Base-by-base conservation (phyloP, 2,797 vertebrate genomes). In the Micromesistius poutassou region DNA sequence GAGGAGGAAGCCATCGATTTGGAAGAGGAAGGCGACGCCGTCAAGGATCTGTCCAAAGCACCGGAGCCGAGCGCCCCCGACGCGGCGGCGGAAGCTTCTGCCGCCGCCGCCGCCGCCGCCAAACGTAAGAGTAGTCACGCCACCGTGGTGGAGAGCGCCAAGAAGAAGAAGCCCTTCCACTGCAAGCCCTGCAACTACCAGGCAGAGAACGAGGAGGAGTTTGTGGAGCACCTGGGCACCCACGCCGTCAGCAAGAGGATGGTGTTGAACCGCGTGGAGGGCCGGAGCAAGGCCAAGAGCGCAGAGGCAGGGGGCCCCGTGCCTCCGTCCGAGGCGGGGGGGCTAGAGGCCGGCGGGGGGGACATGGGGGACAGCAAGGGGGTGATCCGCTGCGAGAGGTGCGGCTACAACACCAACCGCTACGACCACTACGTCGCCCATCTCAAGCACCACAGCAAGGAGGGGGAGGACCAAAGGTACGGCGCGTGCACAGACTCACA, bases 371-470 rank as follows among this genome's bases (percentile, higher is more conserved):
- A 96, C 80, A 92, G 93, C 31, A 98, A 98, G 89, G 98, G 97
- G 4, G 94, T 98, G 71, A 99, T 99, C 79, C 94, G 95, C 22
- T 99, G 98, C 35, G 96, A 98, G 74, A 94, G 97, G 2, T 99
- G 97, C 40, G 97, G 98, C 79, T 99, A 99, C 90, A 99, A 99
- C 92, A 99, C 98, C 86, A 99, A 98, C 91, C 91, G 97, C 76
- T 98, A 97, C 0, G 98, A 99, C 93, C 98, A 99, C 81, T 99
- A 99, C 89, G 94, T 98, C 40, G 97, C 97, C 8, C 98, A 99
- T 87, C 93, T 99, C 82, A 97, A 98, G 30, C 98, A 98, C 87
- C 97, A 99, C 90, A 96, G 93, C 88, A 96, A 97, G 87, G 96
- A 96, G 77, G 96, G 97, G 5, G 95, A 97, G 42, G 96, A 96